These are phyloP conservation scores for Hetaerina titia DNA, from an alignment of 2,888 invertebrate species.

Conservation along the genomic window DNA sequence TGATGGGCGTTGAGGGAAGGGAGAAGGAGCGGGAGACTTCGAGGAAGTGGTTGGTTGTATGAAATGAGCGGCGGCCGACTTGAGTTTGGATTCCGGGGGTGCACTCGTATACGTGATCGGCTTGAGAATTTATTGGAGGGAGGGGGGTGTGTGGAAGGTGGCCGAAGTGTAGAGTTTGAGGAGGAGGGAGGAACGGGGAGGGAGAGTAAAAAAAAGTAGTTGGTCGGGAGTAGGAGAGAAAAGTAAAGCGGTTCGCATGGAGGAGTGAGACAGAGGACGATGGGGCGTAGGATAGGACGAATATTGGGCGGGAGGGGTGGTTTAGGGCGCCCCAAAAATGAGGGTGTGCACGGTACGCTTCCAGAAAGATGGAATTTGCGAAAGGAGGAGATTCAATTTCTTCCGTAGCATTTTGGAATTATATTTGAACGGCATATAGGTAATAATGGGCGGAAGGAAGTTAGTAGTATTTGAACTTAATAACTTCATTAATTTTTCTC, in stretches of 20 bases:
- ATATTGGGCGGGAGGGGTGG: neutral
- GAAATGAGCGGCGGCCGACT: constrained; percentile 21
- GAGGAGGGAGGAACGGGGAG: neutral
- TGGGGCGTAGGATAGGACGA: neutral
- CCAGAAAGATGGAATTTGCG: neutral
- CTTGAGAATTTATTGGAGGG: neutral
- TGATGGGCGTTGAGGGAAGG: no score
- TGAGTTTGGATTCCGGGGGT: constrained; percentile 33
- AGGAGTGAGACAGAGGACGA: neutral
- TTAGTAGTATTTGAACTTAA: neutral
- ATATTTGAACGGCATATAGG: neutral
- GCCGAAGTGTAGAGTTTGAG: neutral
- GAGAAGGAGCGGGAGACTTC: neutral
- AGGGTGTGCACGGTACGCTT: neutral
- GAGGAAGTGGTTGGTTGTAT: constrained; percentile 26
- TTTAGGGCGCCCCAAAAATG: neutral
- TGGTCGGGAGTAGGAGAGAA: neutral
- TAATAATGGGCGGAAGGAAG: neutral
- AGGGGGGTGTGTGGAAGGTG: neutral
- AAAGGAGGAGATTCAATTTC: constrained; percentile 8
- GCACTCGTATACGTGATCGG: constrained; percentile 19
- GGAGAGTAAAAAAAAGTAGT: neutral
- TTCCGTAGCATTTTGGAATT: neutral
- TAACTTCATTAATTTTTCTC: neutral
- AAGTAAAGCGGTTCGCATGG: neutral